Evolutionary conservation across 30 jellyfish, hydroid and myxozoan species (phyloP).

Genomic region (Sanderia malayensis): DNA sequence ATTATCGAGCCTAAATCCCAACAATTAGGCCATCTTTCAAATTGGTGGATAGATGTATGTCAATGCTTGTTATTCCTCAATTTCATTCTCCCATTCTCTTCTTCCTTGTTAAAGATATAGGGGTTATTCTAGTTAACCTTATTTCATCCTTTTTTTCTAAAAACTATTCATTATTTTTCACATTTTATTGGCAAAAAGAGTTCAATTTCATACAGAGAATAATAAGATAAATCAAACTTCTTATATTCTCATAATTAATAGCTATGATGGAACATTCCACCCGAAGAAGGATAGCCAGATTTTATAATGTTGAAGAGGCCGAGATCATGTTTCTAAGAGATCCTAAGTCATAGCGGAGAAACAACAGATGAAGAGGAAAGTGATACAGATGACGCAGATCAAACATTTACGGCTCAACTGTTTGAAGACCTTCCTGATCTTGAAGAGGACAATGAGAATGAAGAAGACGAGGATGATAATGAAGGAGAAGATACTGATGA

Average conservation of each 20-base stretch:
- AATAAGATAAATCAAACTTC: constrained; percentile 2
- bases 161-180: constrained; percentile 7
- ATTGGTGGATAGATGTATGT: constrained; percentile 7
- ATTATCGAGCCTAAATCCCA: constrained; percentile 10
- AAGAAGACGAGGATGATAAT: constrained; percentile 12
- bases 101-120: constrained; percentile 2
- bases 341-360: constrained; percentile 2
- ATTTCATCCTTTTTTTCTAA: constrained; percentile 2
- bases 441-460: constrained; percentile 11
- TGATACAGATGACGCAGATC: constrained; percentile 5
- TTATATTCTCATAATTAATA: constrained; percentile 2
- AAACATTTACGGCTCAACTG: not conserved
- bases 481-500: constrained; percentile 20
- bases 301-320: constrained; percentile 9
- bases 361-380: constrained; percentile 11
- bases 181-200: constrained; percentile 11
- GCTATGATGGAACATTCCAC: constrained; percentile 15
- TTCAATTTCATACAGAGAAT: not conserved
- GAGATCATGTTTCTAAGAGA: constrained; percentile 4
- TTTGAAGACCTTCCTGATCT: constrained; percentile 14
- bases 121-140: constrained; percentile 6
- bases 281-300: constrained; percentile 4
- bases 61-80: constrained; percentile 9
- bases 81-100: constrained; percentile 4
- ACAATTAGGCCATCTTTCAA: constrained; percentile 10